Percentiles rank a stretch among this genome's conserved stretches.
These are phyloP conservation scores for Ophioderma brevispina DNA, from an alignment of 35 echinoderm and acorn worm species.

Conservation along the genomic window DNA sequence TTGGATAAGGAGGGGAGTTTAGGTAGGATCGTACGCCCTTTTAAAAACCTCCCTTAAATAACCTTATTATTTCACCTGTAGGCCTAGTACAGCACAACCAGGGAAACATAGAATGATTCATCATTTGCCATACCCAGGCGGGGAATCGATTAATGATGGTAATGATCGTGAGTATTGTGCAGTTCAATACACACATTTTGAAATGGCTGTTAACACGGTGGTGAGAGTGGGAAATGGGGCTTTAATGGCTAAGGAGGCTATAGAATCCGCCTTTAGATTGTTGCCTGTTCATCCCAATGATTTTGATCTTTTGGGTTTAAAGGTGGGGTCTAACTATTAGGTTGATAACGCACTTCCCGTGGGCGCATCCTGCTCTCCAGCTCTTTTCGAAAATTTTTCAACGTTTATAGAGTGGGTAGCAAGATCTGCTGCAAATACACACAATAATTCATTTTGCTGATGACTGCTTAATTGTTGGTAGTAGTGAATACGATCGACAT, in stretches of 20 bases:
- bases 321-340: not conserved
- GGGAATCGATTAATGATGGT: constrained; percentile 43
- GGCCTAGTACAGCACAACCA: constrained; percentile 33
- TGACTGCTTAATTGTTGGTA: not conserved
- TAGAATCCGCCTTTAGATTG: too few species aligned
- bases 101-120: constrained; percentile 39
- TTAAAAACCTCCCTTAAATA: not conserved
- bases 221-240: not conserved
- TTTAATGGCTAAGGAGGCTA: constrained; percentile 19
- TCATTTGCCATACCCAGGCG: constrained; percentile 43
- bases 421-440: not conserved
- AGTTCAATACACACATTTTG: constrained; percentile 1
- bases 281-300: too few species aligned
- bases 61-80: too few species aligned
- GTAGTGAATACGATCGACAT: not conserved
- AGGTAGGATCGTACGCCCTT: not conserved
- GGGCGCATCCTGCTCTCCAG: too few species aligned
- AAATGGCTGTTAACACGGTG: not conserved
- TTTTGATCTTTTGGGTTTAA: constrained; percentile 16
- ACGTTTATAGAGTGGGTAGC: not conserved
- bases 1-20: not conserved
- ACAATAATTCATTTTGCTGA: not conserved
- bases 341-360: too few species aligned
- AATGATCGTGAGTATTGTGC: too few species aligned
- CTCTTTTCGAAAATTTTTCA: constrained; percentile 18